Evolutionary conservation across 64 coral and sea anemone genomes (phyloP).

Genomic region (Stichodactyla helianthus): DNA sequence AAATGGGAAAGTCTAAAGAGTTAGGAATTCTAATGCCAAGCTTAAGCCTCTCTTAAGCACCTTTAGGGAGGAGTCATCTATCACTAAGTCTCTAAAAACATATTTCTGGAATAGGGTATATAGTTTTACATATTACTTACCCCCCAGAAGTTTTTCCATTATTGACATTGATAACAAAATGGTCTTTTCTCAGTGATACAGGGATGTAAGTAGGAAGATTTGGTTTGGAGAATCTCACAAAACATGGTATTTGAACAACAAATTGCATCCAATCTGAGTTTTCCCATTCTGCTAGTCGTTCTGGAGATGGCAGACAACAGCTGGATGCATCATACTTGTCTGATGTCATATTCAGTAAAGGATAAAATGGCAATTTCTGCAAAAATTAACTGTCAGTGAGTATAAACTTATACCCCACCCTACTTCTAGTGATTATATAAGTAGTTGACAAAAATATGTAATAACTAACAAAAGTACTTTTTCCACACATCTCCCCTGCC

Average conservation of each 20-base stretch:
- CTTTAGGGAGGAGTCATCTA: too few relatives aligned
- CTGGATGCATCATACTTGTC: constrained; percentile 20
- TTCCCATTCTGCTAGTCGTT: constrained; percentile 17
- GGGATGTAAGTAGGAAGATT: neutral
- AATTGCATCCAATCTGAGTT: neutral
- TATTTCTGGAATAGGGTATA: too few relatives aligned
- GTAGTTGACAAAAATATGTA: too few relatives aligned
- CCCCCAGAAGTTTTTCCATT: neutral
- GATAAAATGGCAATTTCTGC: neutral
- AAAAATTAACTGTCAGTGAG: too few relatives aligned
- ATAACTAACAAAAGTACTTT: too few relatives aligned
- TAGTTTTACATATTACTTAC: neutral
- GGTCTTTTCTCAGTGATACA: neutral
- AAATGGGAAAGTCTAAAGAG: too few relatives aligned
- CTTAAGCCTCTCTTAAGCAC: too few relatives aligned
- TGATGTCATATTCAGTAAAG: neutral
- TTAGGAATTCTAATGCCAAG: too few relatives aligned
- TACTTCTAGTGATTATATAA: too few relatives aligned
- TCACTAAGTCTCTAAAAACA: too few relatives aligned
- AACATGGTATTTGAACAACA: constrained; percentile 20
- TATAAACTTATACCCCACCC: too few relatives aligned
- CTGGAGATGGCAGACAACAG: constrained; percentile 18
- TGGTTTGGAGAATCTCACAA: neutral
- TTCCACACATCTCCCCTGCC: too few relatives aligned
- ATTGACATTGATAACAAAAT: neutral